Evolutionary conservation across 2,888 invertebrate species (phyloP).

Genomic region (Thera obeliscata): DNA sequence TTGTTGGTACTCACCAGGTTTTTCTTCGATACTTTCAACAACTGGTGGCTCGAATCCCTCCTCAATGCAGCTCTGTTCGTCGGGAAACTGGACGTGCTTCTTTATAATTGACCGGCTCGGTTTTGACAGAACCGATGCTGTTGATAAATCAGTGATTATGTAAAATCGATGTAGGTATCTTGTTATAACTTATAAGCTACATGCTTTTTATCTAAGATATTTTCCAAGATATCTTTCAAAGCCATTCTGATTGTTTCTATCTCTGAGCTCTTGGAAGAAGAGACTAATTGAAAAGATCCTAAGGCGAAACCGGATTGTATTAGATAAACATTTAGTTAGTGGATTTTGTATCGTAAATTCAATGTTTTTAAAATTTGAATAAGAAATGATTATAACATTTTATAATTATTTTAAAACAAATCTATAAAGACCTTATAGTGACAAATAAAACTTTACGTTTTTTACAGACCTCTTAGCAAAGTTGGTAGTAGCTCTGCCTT

Average conservation of each 20-base stretch:
- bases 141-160: conserved; percentile 4
- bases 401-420: too few relatives aligned
- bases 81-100: conserved; percentile 90
- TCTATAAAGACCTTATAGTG: too few relatives aligned
- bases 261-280: background rate
- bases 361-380: too few relatives aligned
- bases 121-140: conserved; percentile 77
- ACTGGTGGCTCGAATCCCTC: conserved; percentile 58
- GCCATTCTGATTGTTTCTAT: conserved; percentile 10
- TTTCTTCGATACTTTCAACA: conserved; percentile 48
- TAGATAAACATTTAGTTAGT: background rate
- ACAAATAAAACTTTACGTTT: too few relatives aligned
- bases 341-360: background rate
- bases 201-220: background rate
- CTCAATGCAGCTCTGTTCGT: conserved; percentile 79
- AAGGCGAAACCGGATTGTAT: conserved; percentile 6
- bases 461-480: too few relatives aligned
- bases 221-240: conserved; percentile 2
- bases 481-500: too few relatives aligned
- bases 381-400: too few relatives aligned
- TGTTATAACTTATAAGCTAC: background rate
- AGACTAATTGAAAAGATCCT: conserved; percentile 16
- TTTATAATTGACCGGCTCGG: conserved; percentile 78
- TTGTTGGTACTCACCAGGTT: conserved; percentile 58
- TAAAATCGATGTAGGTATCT: too few relatives aligned